A percentile compares a stretch with the other conserved stretches of the same genome.
These are phyloP conservation scores for Micrasema longulum DNA, from an alignment of 1,140 invertebrate species.

Conservation along the genomic window DNA sequence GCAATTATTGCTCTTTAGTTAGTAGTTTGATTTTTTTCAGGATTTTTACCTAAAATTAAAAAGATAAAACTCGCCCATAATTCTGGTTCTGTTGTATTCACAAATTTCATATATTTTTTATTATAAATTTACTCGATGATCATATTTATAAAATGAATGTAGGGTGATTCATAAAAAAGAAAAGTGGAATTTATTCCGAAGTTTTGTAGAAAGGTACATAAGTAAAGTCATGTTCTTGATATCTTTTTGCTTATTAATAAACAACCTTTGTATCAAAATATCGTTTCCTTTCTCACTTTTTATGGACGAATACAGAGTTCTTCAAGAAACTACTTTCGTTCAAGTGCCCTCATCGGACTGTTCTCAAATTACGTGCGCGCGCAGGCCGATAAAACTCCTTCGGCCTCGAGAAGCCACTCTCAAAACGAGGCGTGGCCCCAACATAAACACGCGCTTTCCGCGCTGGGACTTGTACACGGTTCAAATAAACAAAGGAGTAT, in stretches of 20 bases:
- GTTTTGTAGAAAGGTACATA: constrained; percentile 3
- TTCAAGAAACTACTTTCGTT: constrained; percentile 16
- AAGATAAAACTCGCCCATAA: too few species aligned
- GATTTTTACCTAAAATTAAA: too few species aligned
- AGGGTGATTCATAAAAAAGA: too few species aligned
- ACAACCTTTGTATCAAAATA: background rate
- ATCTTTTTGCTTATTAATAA: background rate
- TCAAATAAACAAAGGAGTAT: background rate
- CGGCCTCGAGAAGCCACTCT: constrained; percentile 1
- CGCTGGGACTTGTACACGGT: too few species aligned
- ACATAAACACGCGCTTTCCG: constrained; percentile 7
- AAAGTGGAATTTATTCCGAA: background rate
- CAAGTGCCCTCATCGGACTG: background rate
- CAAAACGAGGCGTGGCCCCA: constrained; percentile 24
- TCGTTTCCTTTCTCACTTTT: constrained; percentile 12
- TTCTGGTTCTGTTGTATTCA: too few species aligned
- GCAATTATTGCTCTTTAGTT: too few species aligned
- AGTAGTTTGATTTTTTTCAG: too few species aligned
- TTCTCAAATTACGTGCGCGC: constrained; percentile 19
- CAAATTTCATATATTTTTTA: too few species aligned
- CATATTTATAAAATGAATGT: too few species aligned
- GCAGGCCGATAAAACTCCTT: constrained; percentile 21
- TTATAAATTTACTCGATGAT: too few species aligned
- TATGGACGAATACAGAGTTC: constrained; percentile 20
- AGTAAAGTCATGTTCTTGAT: constrained; percentile 1